Base-by-base conservation (phyloP, 1,140 invertebrate genomes). In the Globodera rostochiensis region DNA sequence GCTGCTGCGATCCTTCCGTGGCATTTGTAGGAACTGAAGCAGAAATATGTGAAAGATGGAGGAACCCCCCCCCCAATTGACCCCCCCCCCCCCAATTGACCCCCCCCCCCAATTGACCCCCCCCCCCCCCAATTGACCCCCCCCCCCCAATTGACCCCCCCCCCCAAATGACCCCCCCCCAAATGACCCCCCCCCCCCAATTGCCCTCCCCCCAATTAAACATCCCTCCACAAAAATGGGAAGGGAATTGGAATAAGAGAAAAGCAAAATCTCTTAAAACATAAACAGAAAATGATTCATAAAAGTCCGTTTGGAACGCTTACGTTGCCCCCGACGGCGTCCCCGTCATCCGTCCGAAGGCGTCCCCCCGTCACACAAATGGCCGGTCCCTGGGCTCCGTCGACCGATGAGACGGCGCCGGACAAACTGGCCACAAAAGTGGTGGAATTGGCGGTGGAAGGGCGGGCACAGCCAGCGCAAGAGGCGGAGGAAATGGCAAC, bases 281-380 rank as follows among this genome's bases (percentile, higher is more conserved):
- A n/a, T n/a, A n/a, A 45, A 21, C n/a, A 73, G 53, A 7, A 21
- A 50, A 73, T n/a, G n/a, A n/a, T n/a, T n/a, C n/a, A n/a, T 8
- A 74, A 75, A 57, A 75, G 6, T 6, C 66, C 3, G 45, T 25
- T 6, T 36, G 45, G n/a, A 75, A 21, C 47, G 8, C 88, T 75
- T 77, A 88, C 87, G 82, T 88, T 88, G 81, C 87, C 87, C 0
- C 88, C 87, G 57, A 88, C 83, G 6, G 86, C 77, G 79, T 88
- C 87, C 64, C 88, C 87, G 80, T 88, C 87, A 74, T 88, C 87
- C 25, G 36, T 47, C 67, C 84, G 60, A 15, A 36, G n/a, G 4
- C 49, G 82, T 13, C 89, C 88, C 45, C 81, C 76, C 49, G 88
- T 89, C n/a, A 89, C 83, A 11, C 83, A 86, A 74, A 89, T 89